Conservation (phyloP, 2,113 vertebrate genomes). For the Datnioides undecimradiatus region DNA sequence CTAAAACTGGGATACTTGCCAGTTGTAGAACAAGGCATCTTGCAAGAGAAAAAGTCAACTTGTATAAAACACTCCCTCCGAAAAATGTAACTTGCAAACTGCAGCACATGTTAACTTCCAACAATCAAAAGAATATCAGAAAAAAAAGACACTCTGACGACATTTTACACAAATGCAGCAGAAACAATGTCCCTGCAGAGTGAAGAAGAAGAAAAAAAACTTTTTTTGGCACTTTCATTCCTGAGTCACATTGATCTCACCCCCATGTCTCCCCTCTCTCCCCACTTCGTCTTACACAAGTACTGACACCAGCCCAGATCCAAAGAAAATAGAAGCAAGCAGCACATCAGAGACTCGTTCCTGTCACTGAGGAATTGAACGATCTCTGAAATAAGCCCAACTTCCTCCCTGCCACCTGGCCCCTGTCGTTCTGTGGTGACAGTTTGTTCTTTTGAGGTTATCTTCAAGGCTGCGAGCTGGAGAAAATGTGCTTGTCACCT, state of each 20-base stretch:
- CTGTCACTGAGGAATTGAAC: slow-evolving; percentile 66
- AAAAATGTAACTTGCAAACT: slow-evolving; percentile 38
- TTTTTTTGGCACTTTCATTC: slow-evolving; percentile 53
- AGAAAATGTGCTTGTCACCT: slow-evolving; percentile 63
- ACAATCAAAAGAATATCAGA: slow-evolving; percentile 33
- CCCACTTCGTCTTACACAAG: slow-evolving; percentile 44
- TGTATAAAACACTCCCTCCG: slow-evolving; percentile 3
- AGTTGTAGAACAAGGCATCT: slow-evolving; percentile 8
- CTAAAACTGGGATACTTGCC: slow-evolving; percentile 23
- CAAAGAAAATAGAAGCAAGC: slow-evolving; percentile 62
- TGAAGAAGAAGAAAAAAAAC: not conserved
- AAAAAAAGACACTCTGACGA: slow-evolving; percentile 25
- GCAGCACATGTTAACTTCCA: slow-evolving; percentile 24
- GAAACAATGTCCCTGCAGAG: slow-evolving; percentile 50
- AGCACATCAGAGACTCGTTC: slow-evolving; percentile 64
- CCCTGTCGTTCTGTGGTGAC: slow-evolving; percentile 49
- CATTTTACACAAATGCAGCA: slow-evolving; percentile 51
- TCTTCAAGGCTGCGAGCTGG: slow-evolving; percentile 69
- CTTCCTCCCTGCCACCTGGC: slow-evolving; percentile 61
- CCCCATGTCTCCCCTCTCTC: slow-evolving; percentile 37
- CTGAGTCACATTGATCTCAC: slow-evolving; percentile 66
- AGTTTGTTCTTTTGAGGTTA: slow-evolving; percentile 71
- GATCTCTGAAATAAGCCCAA: slow-evolving; percentile 62
- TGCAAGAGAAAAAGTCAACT: slow-evolving; percentile 16
- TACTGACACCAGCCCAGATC: slow-evolving; percentile 65